Percentiles rank a stretch among this genome's conserved stretches.
phyloP scores from a whole-genome alignment of 1,140 invertebrate species.

The Lasioglossum baleicum region DNA sequence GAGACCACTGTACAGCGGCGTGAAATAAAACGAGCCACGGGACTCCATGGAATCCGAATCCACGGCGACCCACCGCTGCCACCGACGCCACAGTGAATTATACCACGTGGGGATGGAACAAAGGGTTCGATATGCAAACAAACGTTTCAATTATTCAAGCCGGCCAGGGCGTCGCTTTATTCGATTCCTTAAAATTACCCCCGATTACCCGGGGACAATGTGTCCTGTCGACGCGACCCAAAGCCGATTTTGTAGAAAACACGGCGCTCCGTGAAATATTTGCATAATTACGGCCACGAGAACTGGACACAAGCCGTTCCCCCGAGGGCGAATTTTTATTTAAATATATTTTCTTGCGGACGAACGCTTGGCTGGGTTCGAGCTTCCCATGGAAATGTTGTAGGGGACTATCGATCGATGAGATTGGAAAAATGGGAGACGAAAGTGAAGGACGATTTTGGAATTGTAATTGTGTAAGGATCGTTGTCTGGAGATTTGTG shows the following conservation, averaged over 20 bases:
- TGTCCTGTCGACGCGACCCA: conserved; percentile 12
- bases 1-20: neutral
- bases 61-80: conserved; percentile 31
- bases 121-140: conserved; percentile 53
- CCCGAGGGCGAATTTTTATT: too few relatives aligned
- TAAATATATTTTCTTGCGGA: too few relatives aligned
- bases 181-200: conserved; percentile 44
- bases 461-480: too few relatives aligned
- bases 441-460: too few relatives aligned
- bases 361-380: too few relatives aligned
- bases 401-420: too few relatives aligned
- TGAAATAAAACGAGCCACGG: conserved; percentile 13
- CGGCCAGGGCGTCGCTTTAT: conserved; percentile 27
- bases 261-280: conserved; percentile 18
- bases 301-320: neutral
- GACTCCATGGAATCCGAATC: conserved; percentile 43
- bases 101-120: conserved; percentile 28
- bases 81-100: conserved; percentile 38
- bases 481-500: too few relatives aligned
- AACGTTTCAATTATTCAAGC: conserved; percentile 63
- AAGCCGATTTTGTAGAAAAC: conserved; percentile 17
- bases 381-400: too few relatives aligned
- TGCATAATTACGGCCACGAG: conserved; percentile 31
- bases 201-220: conserved; percentile 45
- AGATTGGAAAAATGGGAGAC: too few relatives aligned